Evolutionary conservation across 2,113 vertebrate species (phyloP).

Genomic region (Grantiella picta): DNA sequence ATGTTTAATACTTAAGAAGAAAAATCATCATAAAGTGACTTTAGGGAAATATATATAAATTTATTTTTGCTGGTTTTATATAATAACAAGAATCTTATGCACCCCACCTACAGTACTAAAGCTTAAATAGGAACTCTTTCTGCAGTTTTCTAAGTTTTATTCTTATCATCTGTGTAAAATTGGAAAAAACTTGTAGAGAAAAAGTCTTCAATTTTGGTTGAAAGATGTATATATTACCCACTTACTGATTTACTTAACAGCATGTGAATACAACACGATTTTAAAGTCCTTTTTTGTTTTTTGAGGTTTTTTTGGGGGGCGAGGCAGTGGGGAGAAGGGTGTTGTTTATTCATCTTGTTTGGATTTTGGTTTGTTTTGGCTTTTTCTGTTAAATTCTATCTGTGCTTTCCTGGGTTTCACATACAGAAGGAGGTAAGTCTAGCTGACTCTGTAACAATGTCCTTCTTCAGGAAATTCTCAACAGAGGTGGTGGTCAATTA

Average conservation of each 20-base stretch:
- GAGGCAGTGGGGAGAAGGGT: rapidly evolving
- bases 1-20: background rate
- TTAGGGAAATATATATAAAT: background rate
- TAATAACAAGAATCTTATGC: background rate
- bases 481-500: background rate
- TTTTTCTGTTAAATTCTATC: background rate
- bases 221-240: rapidly evolving
- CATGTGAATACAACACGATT: background rate
- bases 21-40: background rate
- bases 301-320: rapidly evolving
- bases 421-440: background rate
- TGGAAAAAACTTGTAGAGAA: background rate
- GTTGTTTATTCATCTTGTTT: background rate
- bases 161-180: background rate
- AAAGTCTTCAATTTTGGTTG: background rate
- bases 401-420: background rate
- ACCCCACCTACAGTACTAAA: background rate
- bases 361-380: background rate
- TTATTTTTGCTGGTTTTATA: background rate
- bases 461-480: background rate
- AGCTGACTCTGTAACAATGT: background rate
- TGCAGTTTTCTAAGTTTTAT: background rate
- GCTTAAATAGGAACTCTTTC: background rate
- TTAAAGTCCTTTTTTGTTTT: background rate
- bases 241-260: background rate